These are phyloP conservation scores for Paragorgia papillata DNA, from an alignment of 92 coral and sea anemone genomes.

Conservation along the genomic window DNA sequence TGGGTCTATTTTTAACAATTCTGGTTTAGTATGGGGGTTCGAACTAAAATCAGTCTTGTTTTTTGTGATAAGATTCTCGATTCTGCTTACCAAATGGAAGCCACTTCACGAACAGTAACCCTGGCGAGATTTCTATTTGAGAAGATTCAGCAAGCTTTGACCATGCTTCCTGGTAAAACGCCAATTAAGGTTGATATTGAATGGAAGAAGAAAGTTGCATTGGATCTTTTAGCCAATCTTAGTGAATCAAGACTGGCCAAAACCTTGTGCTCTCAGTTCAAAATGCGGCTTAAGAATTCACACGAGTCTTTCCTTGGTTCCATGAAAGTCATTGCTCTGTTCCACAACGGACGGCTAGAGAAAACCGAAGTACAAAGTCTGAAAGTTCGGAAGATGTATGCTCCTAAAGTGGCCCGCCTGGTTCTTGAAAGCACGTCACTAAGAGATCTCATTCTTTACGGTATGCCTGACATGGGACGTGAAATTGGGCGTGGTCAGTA, in stretches of 20 bases:
- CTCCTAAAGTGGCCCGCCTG: conserved; percentile 96
- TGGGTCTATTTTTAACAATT: too few species aligned
- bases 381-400: conserved; percentile 85
- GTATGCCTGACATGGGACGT: conserved; percentile 97
- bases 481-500: conserved; percentile 99
- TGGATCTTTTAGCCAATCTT: conserved; percentile 87
- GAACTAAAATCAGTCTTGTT: too few species aligned
- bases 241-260: conserved; percentile 95
- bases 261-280: conserved; percentile 91
- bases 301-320: conserved; percentile 89
- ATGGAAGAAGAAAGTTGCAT: conserved; percentile 92
- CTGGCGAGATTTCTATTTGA: conserved; percentile 98
- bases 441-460: conserved; percentile 89
- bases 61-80: conserved; percentile 89
- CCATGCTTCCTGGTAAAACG: conserved; percentile 90
- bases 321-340: conserved; percentile 76
- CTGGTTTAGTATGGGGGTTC: too few species aligned
- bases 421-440: conserved; percentile 92
- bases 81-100: conserved; percentile 96
- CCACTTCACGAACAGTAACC: conserved; percentile 86
- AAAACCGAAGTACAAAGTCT: conserved; percentile 88
- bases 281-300: conserved; percentile 80
- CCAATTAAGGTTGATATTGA: conserved; percentile 82
- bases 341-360: conserved; percentile 90
- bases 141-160: conserved; percentile 93